Base-by-base conservation (phyloP, 2,113 vertebrate genomes). In the Martes martes region DNA sequence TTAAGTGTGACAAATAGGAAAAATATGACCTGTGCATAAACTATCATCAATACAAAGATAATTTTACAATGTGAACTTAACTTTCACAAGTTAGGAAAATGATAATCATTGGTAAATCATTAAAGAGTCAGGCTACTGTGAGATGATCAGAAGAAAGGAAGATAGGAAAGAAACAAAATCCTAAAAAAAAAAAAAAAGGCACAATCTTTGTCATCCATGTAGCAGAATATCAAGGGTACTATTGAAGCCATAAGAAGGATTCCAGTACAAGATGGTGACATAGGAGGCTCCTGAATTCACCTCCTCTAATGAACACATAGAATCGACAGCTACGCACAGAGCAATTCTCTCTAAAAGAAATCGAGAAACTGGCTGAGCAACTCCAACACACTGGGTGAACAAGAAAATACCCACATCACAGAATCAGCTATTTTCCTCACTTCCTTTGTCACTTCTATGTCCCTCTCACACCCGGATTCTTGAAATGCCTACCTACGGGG, bases 21-120 rank as follows among this genome's bases (percentile, higher is more conserved):
- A 91, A 95, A 74, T 31, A 80, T 91, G 33, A 28, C 10, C 19
- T n/a, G 3, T 82, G 14, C 14, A 76, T 97, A 81, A 93, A 90
- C 1, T 63, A 78, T 31, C 36, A 86, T 86, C 74, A 84, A 90
- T 36, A 69, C 23, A 84, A 39, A 85, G 61, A 82, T 89, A 45
- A 92, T 92, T 91, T 96, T 95, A 89, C 39, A 91, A 59, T 86
- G 24, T 7, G 31, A 50, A 63, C 10, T 86, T 96, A 94, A 86
- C n/a, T 14, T 89, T 96, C 69, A 81, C 10, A 83, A 57, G 31
- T 74, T 76, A 96, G 26, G 47, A 74, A 94, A 86, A 79, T 79
- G 55, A 96, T 31, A 89, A 26, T 84, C 55, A 88, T 74, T 89
- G 80, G 39, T 96, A 96, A 96, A 65, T 47, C 76, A 36, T 80